These are phyloP conservation scores for Perca fluviatilis DNA, from an alignment of 2,113 vertebrate genomes.

Conservation along the genomic window DNA sequence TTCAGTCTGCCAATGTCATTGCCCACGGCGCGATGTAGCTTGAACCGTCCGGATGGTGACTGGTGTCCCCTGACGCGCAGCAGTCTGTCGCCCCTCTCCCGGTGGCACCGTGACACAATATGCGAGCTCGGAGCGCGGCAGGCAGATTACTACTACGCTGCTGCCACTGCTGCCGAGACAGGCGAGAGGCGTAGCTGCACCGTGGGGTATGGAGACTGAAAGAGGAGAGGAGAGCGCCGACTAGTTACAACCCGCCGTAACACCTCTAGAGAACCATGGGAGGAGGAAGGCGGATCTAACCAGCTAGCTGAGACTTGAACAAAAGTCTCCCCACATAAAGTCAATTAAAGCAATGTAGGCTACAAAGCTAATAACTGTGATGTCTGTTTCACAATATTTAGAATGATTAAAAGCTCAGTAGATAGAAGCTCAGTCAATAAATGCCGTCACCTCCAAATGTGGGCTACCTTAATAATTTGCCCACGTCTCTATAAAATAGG, in stretches of 20 bases:
- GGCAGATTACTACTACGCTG: constrained; percentile 65
- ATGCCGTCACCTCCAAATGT: neutral
- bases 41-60: constrained; percentile 55
- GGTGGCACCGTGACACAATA: constrained; percentile 75
- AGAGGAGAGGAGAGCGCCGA: constrained; percentile 38
- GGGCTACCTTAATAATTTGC: neutral
- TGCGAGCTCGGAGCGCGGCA: constrained; percentile 54
- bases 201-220: neutral
- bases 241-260: constrained; percentile 4
- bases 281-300: neutral
- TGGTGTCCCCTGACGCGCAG: constrained; percentile 61
- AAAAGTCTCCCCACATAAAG: neutral
- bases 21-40: constrained; percentile 65
- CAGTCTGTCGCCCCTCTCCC: constrained; percentile 64
- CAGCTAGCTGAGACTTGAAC: neutral
- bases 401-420: neutral
- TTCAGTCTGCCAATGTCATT: constrained; percentile 77
- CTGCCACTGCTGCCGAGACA: constrained; percentile 49
- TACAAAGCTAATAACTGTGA: neutral
- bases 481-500: neutral
- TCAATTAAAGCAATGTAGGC: neutral
- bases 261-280: neutral
- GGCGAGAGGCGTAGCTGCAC: constrained; percentile 60
- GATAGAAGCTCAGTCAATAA: neutral
- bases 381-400: neutral